Evolutionary conservation across 2,888 invertebrate genomes (phyloP), one percentile per base, ranked within the genome.

Genomic region (Buathra laborator): DNA sequence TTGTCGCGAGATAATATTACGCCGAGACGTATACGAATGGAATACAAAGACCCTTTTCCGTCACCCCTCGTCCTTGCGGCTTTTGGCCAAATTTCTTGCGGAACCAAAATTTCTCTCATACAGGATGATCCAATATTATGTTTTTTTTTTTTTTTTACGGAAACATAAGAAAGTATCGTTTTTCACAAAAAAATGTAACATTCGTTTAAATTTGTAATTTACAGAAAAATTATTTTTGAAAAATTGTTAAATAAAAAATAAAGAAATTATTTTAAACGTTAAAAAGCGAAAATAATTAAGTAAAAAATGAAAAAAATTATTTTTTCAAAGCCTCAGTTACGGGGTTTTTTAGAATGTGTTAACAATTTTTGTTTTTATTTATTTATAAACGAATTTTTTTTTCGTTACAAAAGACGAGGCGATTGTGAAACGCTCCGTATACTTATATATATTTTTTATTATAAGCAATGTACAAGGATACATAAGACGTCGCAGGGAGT

Each of bases 31-130:
- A 66, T 43, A 68, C 53, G 19, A 62, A 59, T 51, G 51, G 81
- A 84, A 82, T 82, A 84, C 81, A 86, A 86, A 84, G 79, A 81
- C 43, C 75, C 75, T 76, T 51, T 76, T 76, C 46, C 66, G 37
- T 43, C 53, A 71, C 46, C 71, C 74, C 64, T 48, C 62, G 62
- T 62, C 24, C 29, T 29, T 62, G 62, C 59, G 59, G 29, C 59
- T 24, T 37, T 29, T 2, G 59, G 0, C 24, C 12, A 29, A 24
- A 7, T 62, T 62, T 62, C 62, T 62, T 32, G 62, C 14, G n/a
- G 4, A n/a, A 48, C 14, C 32, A 29, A 7, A 29, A 59, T 14
- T 5, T 29, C 19, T 9, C 32, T 14, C 6, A 29, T 32, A 62
- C 62, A 32, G 62, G 62, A 29, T 29, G 62, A 32, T 29, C 29